phyloP scores from a whole-genome alignment of 2,797 vertebrate species.

The Novumbra hubbsi region DNA sequence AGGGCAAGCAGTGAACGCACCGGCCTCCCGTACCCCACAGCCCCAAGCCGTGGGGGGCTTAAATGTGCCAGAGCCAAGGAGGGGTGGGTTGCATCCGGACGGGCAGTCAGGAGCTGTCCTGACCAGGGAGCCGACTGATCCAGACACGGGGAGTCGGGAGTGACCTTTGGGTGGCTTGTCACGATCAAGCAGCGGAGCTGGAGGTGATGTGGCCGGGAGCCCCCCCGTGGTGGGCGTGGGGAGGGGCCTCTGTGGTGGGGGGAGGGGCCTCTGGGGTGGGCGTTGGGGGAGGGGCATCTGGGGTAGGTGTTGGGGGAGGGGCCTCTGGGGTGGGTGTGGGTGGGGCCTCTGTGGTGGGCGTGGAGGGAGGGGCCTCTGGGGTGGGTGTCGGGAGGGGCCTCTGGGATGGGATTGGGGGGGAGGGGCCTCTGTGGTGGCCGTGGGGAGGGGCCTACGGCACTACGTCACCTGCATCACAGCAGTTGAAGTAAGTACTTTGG shows the following conservation, averaged over 20 bases:
- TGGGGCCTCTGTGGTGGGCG: not conserved
- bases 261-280: too few species aligned
- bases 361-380: too few species aligned
- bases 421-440: too few species aligned
- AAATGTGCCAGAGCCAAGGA: constrained; percentile 19
- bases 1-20: not conserved
- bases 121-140: constrained; percentile 22
- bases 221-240: not conserved
- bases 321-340: constrained; percentile 36
- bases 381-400: too few species aligned
- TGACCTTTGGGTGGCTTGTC: constrained; percentile 51
- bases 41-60: not conserved
- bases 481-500: too few species aligned
- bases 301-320: too few species aligned
- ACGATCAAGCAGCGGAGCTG: constrained; percentile 23
- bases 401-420: too few species aligned
- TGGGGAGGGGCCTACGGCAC: too few species aligned
- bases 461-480: too few species aligned
- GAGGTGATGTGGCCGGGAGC: constrained; percentile 50
- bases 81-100: constrained; percentile 21
- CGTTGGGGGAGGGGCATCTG: too few species aligned
- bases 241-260: too few species aligned
- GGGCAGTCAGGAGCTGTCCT: constrained; percentile 49
- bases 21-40: not conserved
- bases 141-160: constrained; percentile 34